Evolutionary conservation across 2,113 vertebrate genomes (phyloP), one percentile per base, ranked within the genome.

Genomic region (Gadus chalcogrammus): DNA sequence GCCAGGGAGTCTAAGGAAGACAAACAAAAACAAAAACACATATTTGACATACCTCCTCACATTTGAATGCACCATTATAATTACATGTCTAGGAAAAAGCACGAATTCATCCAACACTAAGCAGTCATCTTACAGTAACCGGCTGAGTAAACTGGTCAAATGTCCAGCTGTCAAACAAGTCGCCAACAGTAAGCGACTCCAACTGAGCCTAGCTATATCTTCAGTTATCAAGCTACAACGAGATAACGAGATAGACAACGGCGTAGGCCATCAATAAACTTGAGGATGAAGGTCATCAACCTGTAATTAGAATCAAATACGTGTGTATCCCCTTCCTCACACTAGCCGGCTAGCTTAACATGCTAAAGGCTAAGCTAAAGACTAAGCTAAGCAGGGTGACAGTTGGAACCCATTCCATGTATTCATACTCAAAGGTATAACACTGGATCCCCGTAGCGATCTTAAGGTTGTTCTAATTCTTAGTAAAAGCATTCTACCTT

Each of bases 321-420:
- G 68, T 64, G 22, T 15, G 73, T 20, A 67, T 55, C 62, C 72
- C 35, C 71, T 79, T 81, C 84, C 86, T 87, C 88, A 84, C 9
- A 35, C 31, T 42, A 42, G 28, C 31, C 86, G 88, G 88, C 73
- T 89, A 67, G 65, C 65, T 67, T 55, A 89, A 28, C 61, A 63
- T 68, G 80, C 74, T 80, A 74, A 72, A 0, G 27, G 70, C 11
- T 65, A 73, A 76, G 82, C 72, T 70, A 75, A 65, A 20, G 63
- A 78, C 62, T 73, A 17, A 48, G 24, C 16, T 20, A n/a, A 59
- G 17, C 20, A 61, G 67, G 53, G 31, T 31, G 28, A 75, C n/a
- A 52, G 27, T n/a, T 35, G 31, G 31, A 27, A 4, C 1, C 0
- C 2, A 59, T 69, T 69, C 6, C 67, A 68, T 5, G 7, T 2